These are phyloP conservation scores for Drosophila diplacantha DNA, from an alignment of 2,888 invertebrate species.

Conservation along the genomic window DNA sequence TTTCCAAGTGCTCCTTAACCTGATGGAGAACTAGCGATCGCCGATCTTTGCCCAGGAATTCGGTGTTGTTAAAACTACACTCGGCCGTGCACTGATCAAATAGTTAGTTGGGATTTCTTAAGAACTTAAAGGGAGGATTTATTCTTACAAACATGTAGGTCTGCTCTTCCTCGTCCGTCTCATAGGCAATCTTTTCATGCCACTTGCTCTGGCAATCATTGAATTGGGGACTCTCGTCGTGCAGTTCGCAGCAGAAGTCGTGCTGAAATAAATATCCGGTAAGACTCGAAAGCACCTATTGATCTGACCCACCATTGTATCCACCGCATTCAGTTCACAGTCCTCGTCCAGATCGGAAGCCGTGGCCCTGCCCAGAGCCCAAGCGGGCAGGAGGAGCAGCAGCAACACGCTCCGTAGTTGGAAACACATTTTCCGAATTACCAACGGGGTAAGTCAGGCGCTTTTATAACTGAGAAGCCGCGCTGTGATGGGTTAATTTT, in stretches of 20 bases:
- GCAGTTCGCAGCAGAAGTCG: constrained; percentile 68
- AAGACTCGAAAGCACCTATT: not conserved
- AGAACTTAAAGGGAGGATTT: not conserved
- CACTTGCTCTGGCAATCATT: constrained; percentile 58
- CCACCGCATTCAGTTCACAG: constrained; percentile 57
- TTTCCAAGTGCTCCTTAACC: constrained; percentile 50
- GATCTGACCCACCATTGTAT: constrained; percentile 57
- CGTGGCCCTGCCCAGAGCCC: constrained; percentile 23
- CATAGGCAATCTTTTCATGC: constrained; percentile 46
- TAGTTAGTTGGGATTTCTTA: not conserved
- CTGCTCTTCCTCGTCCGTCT: constrained; percentile 48
- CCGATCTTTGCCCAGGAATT: constrained; percentile 50
- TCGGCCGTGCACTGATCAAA: constrained; percentile 61
- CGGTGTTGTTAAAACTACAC: constrained; percentile 60
- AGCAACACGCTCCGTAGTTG: constrained; percentile 9
- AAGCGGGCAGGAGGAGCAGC: constrained; percentile 1
- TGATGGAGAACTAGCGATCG: constrained; percentile 46
- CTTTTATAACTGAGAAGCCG: constrained; percentile 47
- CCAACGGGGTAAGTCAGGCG: not conserved
- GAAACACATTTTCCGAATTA: constrained; percentile 21
- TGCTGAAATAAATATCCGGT: constrained; percentile 42
- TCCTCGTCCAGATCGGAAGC: constrained; percentile 41
- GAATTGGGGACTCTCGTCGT: constrained; percentile 62
- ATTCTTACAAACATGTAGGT: constrained; percentile 57
- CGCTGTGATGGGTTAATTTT: constrained; percentile 42